Percentiles rank a stretch among this genome's conserved stretches.
These are phyloP conservation scores for Leptatherina wallacei DNA, from an alignment of 2,797 vertebrate genomes.

Conservation along the genomic window DNA sequence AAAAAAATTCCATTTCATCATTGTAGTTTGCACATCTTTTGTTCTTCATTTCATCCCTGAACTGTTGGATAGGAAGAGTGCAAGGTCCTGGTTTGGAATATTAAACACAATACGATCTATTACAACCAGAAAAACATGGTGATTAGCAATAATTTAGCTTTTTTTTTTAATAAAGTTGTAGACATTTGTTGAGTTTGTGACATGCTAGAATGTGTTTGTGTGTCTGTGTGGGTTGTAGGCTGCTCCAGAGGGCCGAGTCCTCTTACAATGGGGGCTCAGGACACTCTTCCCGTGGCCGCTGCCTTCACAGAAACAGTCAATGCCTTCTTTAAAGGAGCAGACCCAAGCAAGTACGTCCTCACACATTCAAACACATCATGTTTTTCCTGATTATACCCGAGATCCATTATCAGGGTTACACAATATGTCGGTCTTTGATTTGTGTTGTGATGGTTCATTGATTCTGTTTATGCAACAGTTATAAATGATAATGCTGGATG, in stretches of 20 bases:
- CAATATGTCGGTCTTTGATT: background rate
- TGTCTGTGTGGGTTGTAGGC: constrained; percentile 80
- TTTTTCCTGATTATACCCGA: background rate
- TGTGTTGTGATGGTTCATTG: too few relatives aligned
- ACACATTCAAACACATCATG: background rate
- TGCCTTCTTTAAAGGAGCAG: constrained; percentile 96
- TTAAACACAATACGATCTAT: background rate
- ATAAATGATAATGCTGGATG: background rate
- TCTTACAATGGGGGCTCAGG: constrained; percentile 97
- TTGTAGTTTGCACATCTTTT: constrained; percentile 38
- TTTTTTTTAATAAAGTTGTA: background rate
- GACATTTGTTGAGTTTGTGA: background rate
- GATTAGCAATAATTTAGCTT: background rate
- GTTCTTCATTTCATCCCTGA: constrained; percentile 47
- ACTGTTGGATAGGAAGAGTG: constrained; percentile 29
- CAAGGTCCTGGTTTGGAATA: constrained; percentile 16
- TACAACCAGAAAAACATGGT: background rate
- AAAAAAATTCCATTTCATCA: constrained; percentile 19
- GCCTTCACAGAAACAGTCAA: constrained; percentile 98
- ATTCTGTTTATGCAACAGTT: background rate
- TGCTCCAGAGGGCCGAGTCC: constrained; percentile 97
- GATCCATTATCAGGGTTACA: background rate
- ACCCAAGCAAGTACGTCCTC: constrained; percentile 92
- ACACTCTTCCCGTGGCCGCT: constrained; percentile 96
- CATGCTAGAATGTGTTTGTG: background rate